phyloP scores from a whole-genome alignment of 2,797 vertebrate species.

The Scolopax rusticola region DNA sequence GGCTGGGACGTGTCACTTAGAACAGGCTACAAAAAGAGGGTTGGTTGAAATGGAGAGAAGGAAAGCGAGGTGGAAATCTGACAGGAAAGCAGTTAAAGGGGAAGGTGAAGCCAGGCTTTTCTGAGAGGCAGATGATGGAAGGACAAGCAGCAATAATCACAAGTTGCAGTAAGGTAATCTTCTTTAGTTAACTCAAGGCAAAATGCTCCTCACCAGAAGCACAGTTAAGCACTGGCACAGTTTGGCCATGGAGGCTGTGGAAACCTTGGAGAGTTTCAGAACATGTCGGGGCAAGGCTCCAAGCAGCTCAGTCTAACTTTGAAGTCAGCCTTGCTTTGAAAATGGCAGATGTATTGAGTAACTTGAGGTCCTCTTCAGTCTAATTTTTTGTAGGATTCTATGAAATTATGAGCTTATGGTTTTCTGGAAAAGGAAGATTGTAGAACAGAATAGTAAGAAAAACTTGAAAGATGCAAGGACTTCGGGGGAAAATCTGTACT shows the following conservation, averaged over 20 bases:
- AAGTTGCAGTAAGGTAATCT: neutral
- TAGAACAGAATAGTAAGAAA: neutral
- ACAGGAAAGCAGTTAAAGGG: neutral
- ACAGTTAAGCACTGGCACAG: neutral
- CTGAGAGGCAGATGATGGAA: neutral
- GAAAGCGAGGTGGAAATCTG: neutral
- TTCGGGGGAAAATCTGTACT: neutral
- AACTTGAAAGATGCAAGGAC: neutral
- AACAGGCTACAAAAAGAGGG: accelerated
- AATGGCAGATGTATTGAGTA: neutral
- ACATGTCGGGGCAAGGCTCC: accelerated
- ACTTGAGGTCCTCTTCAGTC: neutral
- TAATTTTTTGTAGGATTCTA: neutral
- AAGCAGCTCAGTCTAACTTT: neutral
- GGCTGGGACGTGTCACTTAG: neutral
- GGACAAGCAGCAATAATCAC: neutral
- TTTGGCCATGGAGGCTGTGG: neutral
- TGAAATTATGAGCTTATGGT: neutral
- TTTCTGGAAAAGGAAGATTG: neutral
- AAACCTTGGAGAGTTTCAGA: neutral
- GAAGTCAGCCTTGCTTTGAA: neutral
- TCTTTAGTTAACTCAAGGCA: neutral
- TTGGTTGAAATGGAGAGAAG: neutral
- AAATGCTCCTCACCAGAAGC: neutral
- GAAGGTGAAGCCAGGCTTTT: neutral